A percentile compares a stretch with the other conserved stretches of the same genome.
These are phyloP conservation scores for Porites evermanni DNA, from an alignment of 92 coral and sea anemone species.

Conservation along the genomic window DNA sequence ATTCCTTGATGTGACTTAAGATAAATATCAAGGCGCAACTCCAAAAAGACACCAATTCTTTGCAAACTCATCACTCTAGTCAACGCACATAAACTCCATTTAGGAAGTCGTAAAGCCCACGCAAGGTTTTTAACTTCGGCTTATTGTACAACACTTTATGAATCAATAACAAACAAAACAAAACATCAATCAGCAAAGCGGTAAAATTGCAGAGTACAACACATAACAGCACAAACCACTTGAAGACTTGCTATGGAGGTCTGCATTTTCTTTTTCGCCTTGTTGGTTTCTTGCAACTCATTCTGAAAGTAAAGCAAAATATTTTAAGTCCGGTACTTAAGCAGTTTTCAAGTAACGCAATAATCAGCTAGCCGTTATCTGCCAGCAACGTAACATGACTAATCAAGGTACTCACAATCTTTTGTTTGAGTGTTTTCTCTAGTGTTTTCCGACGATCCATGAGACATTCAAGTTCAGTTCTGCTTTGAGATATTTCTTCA, in stretches of 20 bases:
- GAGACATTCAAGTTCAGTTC: not conserved
- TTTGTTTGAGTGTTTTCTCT: not conserved
- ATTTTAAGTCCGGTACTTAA: not conserved
- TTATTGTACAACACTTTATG: too few species aligned
- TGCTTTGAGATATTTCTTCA: not conserved
- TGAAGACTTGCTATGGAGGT: not conserved
- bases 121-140: too few species aligned
- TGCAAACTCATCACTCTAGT: too few species aligned
- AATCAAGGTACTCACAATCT: not conserved
- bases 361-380: too few species aligned
- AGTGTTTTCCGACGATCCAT: not conserved
- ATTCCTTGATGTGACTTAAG: too few species aligned
- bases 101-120: too few species aligned
- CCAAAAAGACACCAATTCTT: too few species aligned
- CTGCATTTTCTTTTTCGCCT: slow-evolving; percentile 8
- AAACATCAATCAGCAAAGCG: not conserved
- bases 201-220: not conserved
- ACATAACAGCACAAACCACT: not conserved
- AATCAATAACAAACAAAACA: not conserved
- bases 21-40: too few species aligned
- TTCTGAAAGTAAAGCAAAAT: not conserved
- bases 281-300: slow-evolving; percentile 1
- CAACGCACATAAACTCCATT: too few species aligned
- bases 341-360: not conserved
- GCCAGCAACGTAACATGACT: not conserved